Base-by-base conservation (phyloP, 2,113 vertebrate species). In the rat (Rattus norvegicus) region DNA sequence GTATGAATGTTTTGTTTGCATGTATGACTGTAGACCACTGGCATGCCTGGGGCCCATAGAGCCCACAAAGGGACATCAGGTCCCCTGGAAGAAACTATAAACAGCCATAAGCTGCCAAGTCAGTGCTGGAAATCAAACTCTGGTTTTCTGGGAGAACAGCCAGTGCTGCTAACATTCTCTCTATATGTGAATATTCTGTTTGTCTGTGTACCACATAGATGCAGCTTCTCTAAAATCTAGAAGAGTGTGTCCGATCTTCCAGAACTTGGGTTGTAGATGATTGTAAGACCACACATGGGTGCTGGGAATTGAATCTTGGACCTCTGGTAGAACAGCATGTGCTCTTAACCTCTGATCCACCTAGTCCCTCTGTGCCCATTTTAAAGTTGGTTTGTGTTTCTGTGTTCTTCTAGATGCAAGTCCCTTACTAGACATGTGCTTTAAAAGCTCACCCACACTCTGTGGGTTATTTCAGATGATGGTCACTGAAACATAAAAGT, bases 351-450 rank as follows among this genome's bases (percentile, higher is more conserved):
- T 43, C 56, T 28, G 59, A 43, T 22, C 7, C 22, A 61, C n/a
- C 13, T 84, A 11, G 59, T 26, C 59, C 11, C 26, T 30, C 59
- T 84, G 81, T 70, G 20, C 12, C 20, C 67, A 72, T 54, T n/a
- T 88, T 56, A 52, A 87, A 36, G 9, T 47, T 88, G 65, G 16
- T 30, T 73, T 89, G 7, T 20, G 28, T 36, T 84, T 70, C 65
- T 84, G n/a, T 86, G 43, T 92, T 94, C 84, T 83, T 92, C 47
- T 85, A 90, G 52, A 49, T 80, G 20, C 22, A 95, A 92, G 26
- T 84, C 10, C 5, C 17, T 88, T 49, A 89, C 59, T 54, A 90
- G 81, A 84, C 54, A 79, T 2, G 8, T 0, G 11, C 75, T 70
- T 80, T 59, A 19, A 54, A 94, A 80, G 67, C 39, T 73, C 52